Evolutionary conservation across 2,797 vertebrate genomes (phyloP).

Genomic region (Labeo calbasu): DNA sequence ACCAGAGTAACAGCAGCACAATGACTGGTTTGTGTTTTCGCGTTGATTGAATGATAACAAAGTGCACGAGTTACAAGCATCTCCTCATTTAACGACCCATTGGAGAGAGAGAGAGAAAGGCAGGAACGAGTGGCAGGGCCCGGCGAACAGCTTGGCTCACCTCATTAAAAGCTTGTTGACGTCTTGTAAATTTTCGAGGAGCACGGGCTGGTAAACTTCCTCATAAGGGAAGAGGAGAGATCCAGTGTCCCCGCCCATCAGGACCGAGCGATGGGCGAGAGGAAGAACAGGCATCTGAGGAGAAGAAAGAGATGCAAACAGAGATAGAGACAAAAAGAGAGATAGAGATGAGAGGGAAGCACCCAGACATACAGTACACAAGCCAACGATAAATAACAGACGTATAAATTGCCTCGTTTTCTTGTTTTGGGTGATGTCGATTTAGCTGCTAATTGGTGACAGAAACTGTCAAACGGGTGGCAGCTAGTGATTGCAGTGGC

Average conservation of each 20-base stretch:
- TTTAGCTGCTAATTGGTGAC: conserved; percentile 99
- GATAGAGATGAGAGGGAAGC: conserved; percentile 67
- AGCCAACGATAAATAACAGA: conserved; percentile 79
- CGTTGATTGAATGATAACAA: conserved; percentile 99
- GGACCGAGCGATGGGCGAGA: conserved; percentile 73
- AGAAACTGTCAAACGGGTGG: conserved; percentile 99
- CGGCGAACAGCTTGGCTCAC: conserved; percentile 91
- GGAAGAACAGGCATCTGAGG: conserved; percentile 69
- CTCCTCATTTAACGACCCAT: conserved; percentile 99
- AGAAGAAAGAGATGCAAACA: conserved; percentile 65
- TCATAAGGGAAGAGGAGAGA: conserved; percentile 83
- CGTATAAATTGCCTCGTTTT: conserved; percentile 81
- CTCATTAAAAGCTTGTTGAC: conserved; percentile 96
- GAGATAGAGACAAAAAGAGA: conserved; percentile 60
- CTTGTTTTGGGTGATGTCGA: conserved; percentile 95
- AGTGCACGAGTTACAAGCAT: conserved; percentile 86
- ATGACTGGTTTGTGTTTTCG: conserved; percentile 97
- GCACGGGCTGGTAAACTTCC: conserved; percentile 81
- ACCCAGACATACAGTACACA: conserved; percentile 79
- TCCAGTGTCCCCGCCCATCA: conserved; percentile 83
- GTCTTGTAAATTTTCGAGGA: conserved; percentile 87
- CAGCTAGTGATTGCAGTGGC: conserved; percentile 90
- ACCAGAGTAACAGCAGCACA: conserved; percentile 96
- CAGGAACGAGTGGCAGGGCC: conserved; percentile 70
- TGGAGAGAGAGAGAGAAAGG: conserved; percentile 77